Conservation (phyloP, 2,113 vertebrate genomes). For the Lanius ludovicianus region DNA sequence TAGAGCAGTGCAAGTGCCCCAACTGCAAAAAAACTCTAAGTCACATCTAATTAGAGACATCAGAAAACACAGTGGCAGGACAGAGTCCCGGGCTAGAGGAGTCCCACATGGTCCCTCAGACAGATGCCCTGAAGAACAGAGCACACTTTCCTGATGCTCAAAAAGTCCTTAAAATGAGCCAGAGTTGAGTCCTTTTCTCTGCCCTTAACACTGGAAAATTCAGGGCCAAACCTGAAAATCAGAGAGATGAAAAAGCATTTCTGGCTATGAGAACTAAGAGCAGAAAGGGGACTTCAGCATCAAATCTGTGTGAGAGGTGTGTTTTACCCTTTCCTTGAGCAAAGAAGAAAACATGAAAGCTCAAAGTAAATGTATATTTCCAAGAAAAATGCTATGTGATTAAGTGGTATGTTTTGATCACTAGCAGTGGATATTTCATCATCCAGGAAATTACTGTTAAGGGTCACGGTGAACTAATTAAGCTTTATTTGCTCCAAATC, state of each 20-base stretch:
- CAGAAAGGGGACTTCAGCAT: background rate
- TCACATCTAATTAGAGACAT: background rate
- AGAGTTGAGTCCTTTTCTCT: background rate
- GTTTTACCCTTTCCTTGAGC: background rate
- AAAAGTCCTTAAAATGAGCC: background rate
- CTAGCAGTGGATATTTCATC: background rate
- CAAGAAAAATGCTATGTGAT: constrained; percentile 10
- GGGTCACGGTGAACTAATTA: background rate
- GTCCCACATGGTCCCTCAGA: background rate
- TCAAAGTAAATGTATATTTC: background rate
- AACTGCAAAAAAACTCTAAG: background rate
- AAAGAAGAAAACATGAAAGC: background rate
- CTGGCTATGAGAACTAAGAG: background rate
- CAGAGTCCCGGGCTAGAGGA: background rate
- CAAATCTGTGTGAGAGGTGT: background rate
- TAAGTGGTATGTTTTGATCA: constrained; percentile 8
- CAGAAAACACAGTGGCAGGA: background rate
- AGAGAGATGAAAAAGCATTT: background rate
- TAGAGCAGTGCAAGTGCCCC: background rate
- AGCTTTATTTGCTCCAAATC: background rate
- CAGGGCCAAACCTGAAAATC: background rate
- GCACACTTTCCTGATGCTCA: background rate
- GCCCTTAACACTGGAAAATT: background rate
- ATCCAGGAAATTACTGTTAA: constrained; percentile 14
- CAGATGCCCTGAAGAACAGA: background rate